Evolutionary conservation across 2,113 vertebrate genomes (phyloP).

Genomic region (Prolemur simus): DNA sequence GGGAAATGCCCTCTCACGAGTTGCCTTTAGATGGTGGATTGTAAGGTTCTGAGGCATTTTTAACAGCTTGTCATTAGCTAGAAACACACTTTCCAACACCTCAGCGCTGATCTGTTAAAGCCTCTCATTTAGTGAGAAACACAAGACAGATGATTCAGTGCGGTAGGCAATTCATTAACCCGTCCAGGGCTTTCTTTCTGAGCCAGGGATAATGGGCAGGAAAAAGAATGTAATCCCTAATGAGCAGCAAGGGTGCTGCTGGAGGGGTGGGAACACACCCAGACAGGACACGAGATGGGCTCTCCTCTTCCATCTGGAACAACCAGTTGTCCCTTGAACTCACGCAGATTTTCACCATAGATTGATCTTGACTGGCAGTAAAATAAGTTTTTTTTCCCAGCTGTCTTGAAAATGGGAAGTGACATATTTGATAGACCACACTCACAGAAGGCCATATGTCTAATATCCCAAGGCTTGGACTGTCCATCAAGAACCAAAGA

Average conservation of each 20-base stretch:
- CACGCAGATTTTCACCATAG: constrained; percentile 39
- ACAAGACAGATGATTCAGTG: constrained; percentile 72
- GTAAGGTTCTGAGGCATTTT: constrained; percentile 13
- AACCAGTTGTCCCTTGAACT: constrained; percentile 13
- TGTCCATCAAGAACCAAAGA: constrained; percentile 1
- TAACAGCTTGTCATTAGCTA: constrained; percentile 68
- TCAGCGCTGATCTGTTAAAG: constrained; percentile 64
- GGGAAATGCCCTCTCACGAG: constrained; percentile 35
- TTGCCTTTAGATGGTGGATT: constrained; percentile 14
- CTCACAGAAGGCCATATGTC: constrained; percentile 6
- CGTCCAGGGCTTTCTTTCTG: constrained; percentile 49
- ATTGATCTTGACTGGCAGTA: constrained; percentile 25
- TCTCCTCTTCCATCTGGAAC: constrained; percentile 7
- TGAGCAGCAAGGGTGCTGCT: not conserved
- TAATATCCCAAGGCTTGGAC: not conserved
- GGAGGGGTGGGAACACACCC: constrained; percentile 27
- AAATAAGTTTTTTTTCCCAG: not conserved
- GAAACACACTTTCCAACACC: constrained; percentile 59
- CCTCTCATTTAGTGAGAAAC: constrained; percentile 73
- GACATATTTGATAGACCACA: not conserved
- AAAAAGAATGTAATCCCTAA: constrained; percentile 42
- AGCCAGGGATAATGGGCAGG: constrained; percentile 37
- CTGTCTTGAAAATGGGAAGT: constrained; percentile 41
- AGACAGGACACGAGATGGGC: not conserved
- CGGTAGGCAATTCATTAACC: constrained; percentile 67